These are phyloP conservation scores for Pristionchus fissidentatus DNA, from an alignment of 2,888 invertebrate species.

Conservation along the genomic window DNA sequence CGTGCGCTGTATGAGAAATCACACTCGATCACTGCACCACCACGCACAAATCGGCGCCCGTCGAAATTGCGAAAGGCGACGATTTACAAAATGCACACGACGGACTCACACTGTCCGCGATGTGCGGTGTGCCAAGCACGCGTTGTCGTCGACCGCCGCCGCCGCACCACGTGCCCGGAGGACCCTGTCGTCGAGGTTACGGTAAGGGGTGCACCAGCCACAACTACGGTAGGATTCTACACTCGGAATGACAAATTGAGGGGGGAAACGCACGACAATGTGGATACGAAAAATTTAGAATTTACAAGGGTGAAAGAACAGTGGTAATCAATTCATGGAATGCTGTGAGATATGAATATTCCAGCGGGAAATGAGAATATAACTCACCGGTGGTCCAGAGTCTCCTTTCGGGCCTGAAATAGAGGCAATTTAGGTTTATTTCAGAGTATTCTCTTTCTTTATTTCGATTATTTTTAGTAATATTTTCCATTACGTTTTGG, in stretches of 20 bases:
- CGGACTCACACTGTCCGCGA: not conserved
- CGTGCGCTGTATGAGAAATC: constrained; percentile 39
- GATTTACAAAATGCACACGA: not conserved
- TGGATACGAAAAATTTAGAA: not conserved
- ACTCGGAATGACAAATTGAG: not conserved
- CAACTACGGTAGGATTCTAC: constrained; percentile 10
- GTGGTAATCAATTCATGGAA: constrained; percentile 5
- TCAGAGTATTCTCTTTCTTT: too few relatives aligned
- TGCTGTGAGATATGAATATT: not conserved
- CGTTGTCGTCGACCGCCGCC: not conserved
- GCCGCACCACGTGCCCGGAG: too few relatives aligned
- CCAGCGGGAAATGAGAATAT: not conserved
- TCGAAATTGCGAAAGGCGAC: not conserved
- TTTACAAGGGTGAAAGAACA: too few relatives aligned
- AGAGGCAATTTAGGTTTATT: too few relatives aligned
- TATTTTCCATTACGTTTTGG: not conserved
- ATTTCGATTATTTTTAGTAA: too few relatives aligned
- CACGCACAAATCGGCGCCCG: not conserved
- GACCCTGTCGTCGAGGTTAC: constrained; percentile 32
- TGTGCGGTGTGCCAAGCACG: not conserved
- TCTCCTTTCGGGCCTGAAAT: constrained; percentile 70
- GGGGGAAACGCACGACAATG: not conserved
- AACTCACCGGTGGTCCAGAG: constrained; percentile 67
- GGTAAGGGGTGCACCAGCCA: constrained; percentile 2
- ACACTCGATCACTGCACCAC: constrained; percentile 14